Percentiles rank a stretch among this genome's conserved stretches.
These are phyloP conservation scores for Hypomecis punctinalis DNA, from an alignment of 2,888 invertebrate genomes.

Conservation along the genomic window DNA sequence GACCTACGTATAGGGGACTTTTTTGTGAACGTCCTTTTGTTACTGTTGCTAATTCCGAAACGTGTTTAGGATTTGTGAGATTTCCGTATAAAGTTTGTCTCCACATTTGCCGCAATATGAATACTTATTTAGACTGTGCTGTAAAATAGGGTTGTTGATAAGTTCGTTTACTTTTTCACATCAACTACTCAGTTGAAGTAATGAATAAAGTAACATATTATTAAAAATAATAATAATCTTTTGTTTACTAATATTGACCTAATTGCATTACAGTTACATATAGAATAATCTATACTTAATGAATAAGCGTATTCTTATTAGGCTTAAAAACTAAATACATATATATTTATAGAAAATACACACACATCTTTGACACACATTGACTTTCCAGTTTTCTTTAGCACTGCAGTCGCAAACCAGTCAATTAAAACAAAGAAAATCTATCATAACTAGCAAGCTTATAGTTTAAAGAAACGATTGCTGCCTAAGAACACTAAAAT, in stretches of 20 bases:
- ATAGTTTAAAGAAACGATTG: conserved; percentile 4
- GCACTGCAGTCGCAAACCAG: neutral
- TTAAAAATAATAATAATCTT: too few species aligned
- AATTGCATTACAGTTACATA: too few species aligned
- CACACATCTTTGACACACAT: too few species aligned
- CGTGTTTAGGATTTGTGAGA: conserved; percentile 10
- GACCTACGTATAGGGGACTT: conserved; percentile 52
- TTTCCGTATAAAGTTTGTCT: conserved; percentile 1
- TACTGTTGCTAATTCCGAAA: conserved; percentile 38
- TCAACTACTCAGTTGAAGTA: too few species aligned
- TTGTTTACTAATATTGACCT: too few species aligned
- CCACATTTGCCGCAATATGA: neutral
- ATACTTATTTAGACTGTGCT: neutral
- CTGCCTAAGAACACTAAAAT: conserved; percentile 6
- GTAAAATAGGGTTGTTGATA: neutral
- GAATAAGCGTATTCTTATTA: too few species aligned
- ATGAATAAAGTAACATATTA: too few species aligned
- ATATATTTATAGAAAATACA: too few species aligned
- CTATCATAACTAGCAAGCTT: conserved; percentile 17
- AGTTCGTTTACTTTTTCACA: too few species aligned
- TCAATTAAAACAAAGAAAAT: neutral
- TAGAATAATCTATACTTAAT: too few species aligned
- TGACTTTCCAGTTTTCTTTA: neutral
- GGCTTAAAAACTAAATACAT: too few species aligned
- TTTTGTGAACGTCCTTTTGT: conserved; percentile 30